Evolutionary conservation across 2,888 invertebrate species (phyloP), one percentile per base, ranked within the genome.

Genomic region (Tipula lateralis): DNA sequence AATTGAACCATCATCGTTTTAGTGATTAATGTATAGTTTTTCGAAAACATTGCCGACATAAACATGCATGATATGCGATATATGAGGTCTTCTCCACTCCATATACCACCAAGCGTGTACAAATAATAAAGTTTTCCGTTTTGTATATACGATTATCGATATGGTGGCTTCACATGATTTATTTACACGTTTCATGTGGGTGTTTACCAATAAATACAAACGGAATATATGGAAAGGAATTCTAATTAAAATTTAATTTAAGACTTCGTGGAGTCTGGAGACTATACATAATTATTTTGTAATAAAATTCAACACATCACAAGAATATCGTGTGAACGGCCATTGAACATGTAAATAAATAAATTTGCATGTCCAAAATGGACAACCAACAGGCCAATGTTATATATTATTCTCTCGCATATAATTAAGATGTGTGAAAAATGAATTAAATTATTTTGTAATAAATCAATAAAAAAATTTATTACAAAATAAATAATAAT

Each of bases 71-170:
- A 66, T 44, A 44, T 16, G n/a, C 24, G 66, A 24, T 44, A 44
- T 44, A 44, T 66, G 66, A 9, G 66, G 66, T 66, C 19, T n/a
- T n/a, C n/a, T n/a, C n/a, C n/a, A n/a, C n/a, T 66, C 24, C 66
- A 66, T 66, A 66, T 66, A 66, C 66, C 66, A 66, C 66, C 66
- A 66, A 66, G 24, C 7, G 66, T 66, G 66, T 66, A 66, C n/a
- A 19, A 66, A 66, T 24, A 66, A 24, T 66, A n/a, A 24, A 66
- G 9, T 24, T 66, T 66, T 24, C 12, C n/a, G n/a, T n/a, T n/a
- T n/a, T n/a, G n/a, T n/a, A n/a, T n/a, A n/a, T 19, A 66, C 24
- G 66, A 66, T 12, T 66, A 9, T 66, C 66, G 7, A 24, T 66
- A 66, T 66, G 66, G 66, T 24, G 66, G 9, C 66, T 66, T 66